phyloP scores from a whole-genome alignment of 2,888 invertebrate genomes.

The Mamestra brassicae region DNA sequence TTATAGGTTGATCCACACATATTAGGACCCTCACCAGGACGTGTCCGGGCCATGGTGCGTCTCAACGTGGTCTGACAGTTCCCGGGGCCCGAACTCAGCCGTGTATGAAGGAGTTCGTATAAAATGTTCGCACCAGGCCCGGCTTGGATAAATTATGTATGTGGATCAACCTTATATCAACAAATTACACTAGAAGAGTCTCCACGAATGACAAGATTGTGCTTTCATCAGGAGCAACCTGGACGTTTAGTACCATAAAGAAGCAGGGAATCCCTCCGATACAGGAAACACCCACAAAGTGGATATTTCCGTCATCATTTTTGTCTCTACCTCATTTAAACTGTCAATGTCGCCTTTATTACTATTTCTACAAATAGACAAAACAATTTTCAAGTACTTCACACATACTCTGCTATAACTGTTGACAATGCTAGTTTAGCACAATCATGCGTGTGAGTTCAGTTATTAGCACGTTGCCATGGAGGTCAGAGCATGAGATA shows the following conservation, averaged over 20 bases:
- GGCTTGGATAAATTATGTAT: too few relatives aligned
- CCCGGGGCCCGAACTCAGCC: too few relatives aligned
- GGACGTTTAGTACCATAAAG: background rate
- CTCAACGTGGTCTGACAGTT: too few relatives aligned
- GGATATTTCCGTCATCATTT: background rate
- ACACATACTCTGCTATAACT: constrained; percentile 45
- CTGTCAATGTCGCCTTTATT: constrained; percentile 35
- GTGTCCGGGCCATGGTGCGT: too few relatives aligned
- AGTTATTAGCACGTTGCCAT: constrained; percentile 56
- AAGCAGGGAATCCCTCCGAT: background rate
- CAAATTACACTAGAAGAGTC: background rate
- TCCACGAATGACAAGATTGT: background rate
- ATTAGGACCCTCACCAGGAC: too few relatives aligned
- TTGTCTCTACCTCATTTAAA: background rate
- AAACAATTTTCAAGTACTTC: constrained; percentile 43
- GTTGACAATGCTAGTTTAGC: constrained; percentile 50
- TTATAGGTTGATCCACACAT: too few relatives aligned
- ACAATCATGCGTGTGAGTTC: constrained; percentile 30
- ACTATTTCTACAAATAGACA: constrained; percentile 33
- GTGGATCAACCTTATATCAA: background rate
- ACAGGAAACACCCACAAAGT: background rate
- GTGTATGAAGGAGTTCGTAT: too few relatives aligned
- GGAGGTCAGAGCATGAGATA: constrained; percentile 57
- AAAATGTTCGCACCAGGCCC: too few relatives aligned
- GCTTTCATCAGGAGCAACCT: background rate